Percentiles rank a stretch among this genome's conserved stretches.
These are phyloP conservation scores for Solea senegalensis DNA, from an alignment of 2,113 vertebrate species.

Conservation along the genomic window DNA sequence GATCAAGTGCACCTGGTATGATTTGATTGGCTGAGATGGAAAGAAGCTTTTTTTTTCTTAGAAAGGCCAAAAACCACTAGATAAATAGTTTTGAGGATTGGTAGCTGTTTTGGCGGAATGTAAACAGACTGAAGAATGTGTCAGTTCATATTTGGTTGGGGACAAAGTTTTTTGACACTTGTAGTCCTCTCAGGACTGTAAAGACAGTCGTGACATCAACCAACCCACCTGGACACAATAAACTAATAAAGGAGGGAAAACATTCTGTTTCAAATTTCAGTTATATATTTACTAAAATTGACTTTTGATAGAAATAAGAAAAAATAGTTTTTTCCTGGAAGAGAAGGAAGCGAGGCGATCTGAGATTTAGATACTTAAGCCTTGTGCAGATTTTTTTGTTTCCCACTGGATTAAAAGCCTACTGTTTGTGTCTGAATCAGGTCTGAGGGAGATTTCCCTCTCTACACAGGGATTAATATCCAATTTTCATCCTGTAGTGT, in stretches of 20 bases:
- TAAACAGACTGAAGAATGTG: conserved; percentile 43
- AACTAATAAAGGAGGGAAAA: conserved; percentile 21
- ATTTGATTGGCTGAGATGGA: conserved; percentile 40
- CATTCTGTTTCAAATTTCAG: conserved; percentile 21
- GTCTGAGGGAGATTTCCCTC: conserved; percentile 24
- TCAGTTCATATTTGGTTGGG: conserved; percentile 1
- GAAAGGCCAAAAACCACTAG: conserved; percentile 58
- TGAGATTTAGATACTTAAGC: conserved; percentile 19
- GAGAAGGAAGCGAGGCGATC: conserved; percentile 26
- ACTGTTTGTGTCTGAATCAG: conserved; percentile 53
- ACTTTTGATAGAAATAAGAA: conserved; percentile 37
- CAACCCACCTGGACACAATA: conserved; percentile 17
- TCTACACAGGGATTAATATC: conserved; percentile 15
- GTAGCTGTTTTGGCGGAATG: conserved; percentile 32
- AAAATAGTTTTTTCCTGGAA: conserved; percentile 28
- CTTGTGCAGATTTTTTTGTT: conserved; percentile 20
- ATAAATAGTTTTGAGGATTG: conserved; percentile 18
- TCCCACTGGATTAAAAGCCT: conserved; percentile 65
- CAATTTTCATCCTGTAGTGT: conserved; percentile 24
- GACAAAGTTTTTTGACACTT: conserved; percentile 10
- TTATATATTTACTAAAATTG: conserved; percentile 20
- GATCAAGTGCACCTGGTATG: conserved; percentile 93
- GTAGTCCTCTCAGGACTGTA: conserved; percentile 11
- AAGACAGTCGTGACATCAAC: conserved; percentile 1
- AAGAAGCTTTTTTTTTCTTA: conserved; percentile 6